A percentile compares a stretch with the other conserved stretches of the same genome.
Evolutionary conservation across 2,113 vertebrate species (phyloP).

Genomic region (Numenius arquata): DNA sequence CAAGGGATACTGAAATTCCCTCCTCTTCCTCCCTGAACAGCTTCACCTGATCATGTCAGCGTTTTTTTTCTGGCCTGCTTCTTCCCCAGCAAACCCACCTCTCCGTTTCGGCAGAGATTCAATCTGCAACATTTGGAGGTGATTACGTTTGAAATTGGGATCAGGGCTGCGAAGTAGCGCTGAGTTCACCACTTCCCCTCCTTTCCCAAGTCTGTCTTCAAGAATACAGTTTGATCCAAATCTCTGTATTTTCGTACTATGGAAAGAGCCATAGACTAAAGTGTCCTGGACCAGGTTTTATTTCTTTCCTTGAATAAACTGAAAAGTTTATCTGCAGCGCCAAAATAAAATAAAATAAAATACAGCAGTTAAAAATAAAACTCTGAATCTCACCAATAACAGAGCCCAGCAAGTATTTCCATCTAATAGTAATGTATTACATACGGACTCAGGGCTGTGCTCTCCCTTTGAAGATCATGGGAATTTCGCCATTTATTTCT

Average conservation of each 20-base stretch:
- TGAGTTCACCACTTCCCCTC: not conserved
- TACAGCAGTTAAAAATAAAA: not conserved
- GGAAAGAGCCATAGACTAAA: not conserved
- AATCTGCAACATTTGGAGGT: not conserved
- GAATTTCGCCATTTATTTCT: slow-evolving; percentile 16
- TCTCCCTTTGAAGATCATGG: not conserved
- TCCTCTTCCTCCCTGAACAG: not conserved
- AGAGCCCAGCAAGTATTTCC: not conserved
- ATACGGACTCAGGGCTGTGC: not conserved
- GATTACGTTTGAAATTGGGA: not conserved
- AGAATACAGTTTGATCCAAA: not conserved
- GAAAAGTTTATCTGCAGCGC: not conserved
- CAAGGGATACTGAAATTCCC: not conserved
- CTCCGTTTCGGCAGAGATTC: not conserved
- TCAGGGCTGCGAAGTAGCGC: accelerated
- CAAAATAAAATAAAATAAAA: not conserved
- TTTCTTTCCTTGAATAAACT: not conserved
- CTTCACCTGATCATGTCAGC: not conserved
- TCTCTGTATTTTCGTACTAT: not conserved
- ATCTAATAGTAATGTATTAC: not conserved
- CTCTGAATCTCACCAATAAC: not conserved
- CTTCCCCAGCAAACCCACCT: not conserved
- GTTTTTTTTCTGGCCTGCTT: not conserved
- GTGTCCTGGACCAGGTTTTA: not conserved
- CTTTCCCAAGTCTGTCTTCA: not conserved